A percentile compares a stretch with the other conserved stretches of the same genome.
These are phyloP conservation scores for Aphaenogaster ashmeadi DNA, from an alignment of 1,140 invertebrate genomes.

Conservation along the genomic window DNA sequence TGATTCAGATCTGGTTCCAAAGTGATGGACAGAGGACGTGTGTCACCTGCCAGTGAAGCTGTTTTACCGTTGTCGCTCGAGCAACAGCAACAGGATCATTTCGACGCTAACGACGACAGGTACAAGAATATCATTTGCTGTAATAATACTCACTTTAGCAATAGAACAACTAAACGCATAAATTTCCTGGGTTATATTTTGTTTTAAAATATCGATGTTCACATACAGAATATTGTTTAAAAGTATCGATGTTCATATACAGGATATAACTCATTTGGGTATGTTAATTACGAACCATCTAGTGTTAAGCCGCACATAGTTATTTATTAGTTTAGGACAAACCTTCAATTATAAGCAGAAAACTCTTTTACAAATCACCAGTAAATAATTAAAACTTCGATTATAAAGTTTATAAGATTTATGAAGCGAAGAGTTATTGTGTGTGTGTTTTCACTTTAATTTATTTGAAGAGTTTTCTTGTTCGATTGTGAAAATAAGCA, in stretches of 20 bases:
- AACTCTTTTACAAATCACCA: too few species aligned
- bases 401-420: neutral
- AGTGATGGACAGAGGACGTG: conserved; percentile 89
- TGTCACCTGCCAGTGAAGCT: conserved; percentile 89
- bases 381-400: neutral
- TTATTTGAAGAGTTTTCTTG: neutral
- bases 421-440: neutral
- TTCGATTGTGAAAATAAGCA: neutral
- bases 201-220: neutral
- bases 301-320: neutral
- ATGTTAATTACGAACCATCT: neutral
- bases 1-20: conserved; percentile 90
- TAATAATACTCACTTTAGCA: neutral
- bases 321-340: neutral
- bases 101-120: conserved; percentile 89
- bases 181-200: neutral
- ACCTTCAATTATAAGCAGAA: neutral
- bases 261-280: neutral
- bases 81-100: conserved; percentile 83
- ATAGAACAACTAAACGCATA: neutral
- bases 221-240: neutral
- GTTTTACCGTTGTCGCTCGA: conserved; percentile 83
- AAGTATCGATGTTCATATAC: neutral
- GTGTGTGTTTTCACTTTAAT: neutral
- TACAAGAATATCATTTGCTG: conserved; percentile 76